Base-by-base conservation (phyloP, 1,140 invertebrate genomes). In the Andricus grossulariae region DNA sequence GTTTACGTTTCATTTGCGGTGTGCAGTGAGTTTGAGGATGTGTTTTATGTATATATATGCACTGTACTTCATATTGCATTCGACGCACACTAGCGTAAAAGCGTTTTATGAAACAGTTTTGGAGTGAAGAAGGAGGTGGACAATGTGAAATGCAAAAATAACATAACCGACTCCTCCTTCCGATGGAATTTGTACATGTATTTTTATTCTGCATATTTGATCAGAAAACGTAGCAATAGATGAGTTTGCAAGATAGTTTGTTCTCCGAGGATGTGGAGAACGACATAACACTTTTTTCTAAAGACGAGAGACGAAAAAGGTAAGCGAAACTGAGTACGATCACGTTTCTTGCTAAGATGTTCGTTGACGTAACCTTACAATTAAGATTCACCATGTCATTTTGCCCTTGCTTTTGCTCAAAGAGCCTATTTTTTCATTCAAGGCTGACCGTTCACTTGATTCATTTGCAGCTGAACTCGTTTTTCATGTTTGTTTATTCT, bases 261-360 rank as follows among this genome's bases (percentile, higher is more conserved):
- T 91, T 90, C 77, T 72, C 79, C 51, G 88, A 89, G 21, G 85
- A 91, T 80, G 88, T 87, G 79, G 89, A 90, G 82, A 78, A 90
- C 78, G 89, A 91, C 80, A 73, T 91, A 82, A 84, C 70, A 57
- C 25, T 85, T 15, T 91, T 91, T 75, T 75, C 82, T 25, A 85
- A 83, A 57, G 82, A 85, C 71, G 78, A 83, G 19, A 85, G 72
- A 73, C 85, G 82, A 49, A 91, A 88, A 75, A 90, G 90, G 90
- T 91, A 86, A 50, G 83, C 10, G n/a, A 77, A 51, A 25, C n/a
- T 60, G 15, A 18, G 8, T 72, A 11, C 39, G 19, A 72, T 52
- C 25, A 55, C 54, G 50, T 45, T 16, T 52, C 19, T 32, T 74
- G 6, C 19, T 45, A 45, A 10, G 4, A 19, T 73, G 12, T 77